Percentiles rank a stretch among this genome's conserved stretches.
Evolutionary conservation across 2,113 vertebrate genomes (phyloP).

Genomic region (Eonycteris spelaea): DNA sequence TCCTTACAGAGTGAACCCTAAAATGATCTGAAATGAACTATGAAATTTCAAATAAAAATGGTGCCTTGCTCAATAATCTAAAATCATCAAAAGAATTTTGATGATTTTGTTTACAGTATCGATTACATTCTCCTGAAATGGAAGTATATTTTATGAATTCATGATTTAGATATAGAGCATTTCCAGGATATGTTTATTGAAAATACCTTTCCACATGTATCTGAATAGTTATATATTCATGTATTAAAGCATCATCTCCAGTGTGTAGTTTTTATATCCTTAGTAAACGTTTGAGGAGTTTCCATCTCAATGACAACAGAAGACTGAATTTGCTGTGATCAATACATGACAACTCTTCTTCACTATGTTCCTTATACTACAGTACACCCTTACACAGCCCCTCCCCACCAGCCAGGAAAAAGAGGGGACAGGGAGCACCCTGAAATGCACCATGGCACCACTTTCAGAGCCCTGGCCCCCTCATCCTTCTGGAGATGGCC

Average conservation of each 20-base stretch:
- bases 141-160: neutral
- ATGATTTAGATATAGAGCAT: neutral
- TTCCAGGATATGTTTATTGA: neutral
- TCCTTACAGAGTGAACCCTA: neutral
- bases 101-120: neutral
- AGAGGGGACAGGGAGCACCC: fast-evolving
- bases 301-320: neutral
- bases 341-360: fast-evolving
- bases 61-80: neutral
- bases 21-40: neutral
- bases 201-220: neutral
- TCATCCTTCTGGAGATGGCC: too few relatives aligned
- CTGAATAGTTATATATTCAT: neutral
- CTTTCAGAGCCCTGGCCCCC: neutral
- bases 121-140: neutral
- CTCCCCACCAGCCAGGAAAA: neutral
- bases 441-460: neutral
- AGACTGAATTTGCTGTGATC: neutral
- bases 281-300: neutral
- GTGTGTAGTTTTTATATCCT: neutral
- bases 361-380: neutral
- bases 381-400: fast-evolving
- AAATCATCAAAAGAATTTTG: neutral
- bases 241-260: neutral
- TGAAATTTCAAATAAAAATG: neutral